A percentile compares a stretch with the other conserved stretches of the same genome.
phyloP scores from a whole-genome alignment of 2,888 invertebrate genomes.

The Oscheius myriophilus region DNA sequence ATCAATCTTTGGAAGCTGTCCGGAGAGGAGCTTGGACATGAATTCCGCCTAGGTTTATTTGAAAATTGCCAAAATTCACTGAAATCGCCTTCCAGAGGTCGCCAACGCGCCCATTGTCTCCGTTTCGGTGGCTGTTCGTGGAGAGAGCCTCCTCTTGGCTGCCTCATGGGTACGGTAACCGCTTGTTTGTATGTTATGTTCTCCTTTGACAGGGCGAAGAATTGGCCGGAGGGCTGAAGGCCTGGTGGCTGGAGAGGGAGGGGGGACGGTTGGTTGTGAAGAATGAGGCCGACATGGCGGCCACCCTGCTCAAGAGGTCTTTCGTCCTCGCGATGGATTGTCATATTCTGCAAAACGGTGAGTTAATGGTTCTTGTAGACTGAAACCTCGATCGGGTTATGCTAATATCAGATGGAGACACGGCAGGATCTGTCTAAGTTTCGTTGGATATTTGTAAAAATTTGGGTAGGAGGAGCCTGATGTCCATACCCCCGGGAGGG shows the following conservation, averaged over 20 bases:
- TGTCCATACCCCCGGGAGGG: too few relatives aligned
- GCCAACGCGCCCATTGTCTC: slow-evolving; percentile 6
- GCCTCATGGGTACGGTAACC: slow-evolving; percentile 18
- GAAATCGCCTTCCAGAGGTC: not conserved
- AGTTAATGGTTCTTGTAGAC: not conserved
- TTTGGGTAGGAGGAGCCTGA: too few relatives aligned
- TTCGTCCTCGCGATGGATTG: slow-evolving; percentile 24
- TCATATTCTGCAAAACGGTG: slow-evolving; percentile 20
- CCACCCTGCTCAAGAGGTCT: slow-evolving; percentile 6
- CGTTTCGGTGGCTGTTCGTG: not conserved
- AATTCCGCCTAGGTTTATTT: slow-evolving; percentile 4
- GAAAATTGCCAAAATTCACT: not conserved
- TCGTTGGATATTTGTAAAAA: too few relatives aligned
- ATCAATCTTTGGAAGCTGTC: slow-evolving; percentile 34
- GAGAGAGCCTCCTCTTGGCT: slow-evolving; percentile 2
- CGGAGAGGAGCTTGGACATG: slow-evolving; percentile 12
- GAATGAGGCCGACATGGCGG: not conserved
- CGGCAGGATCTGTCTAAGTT: too few relatives aligned
- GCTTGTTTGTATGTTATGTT: not conserved
- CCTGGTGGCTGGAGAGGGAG: slow-evolving; percentile 18
- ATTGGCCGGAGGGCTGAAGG: slow-evolving; percentile 2
- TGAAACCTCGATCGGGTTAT: too few relatives aligned
- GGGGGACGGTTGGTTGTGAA: not conserved
- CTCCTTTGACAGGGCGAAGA: slow-evolving; percentile 11
- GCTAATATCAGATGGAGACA: too few relatives aligned